Evolutionary conservation across 2,113 vertebrate genomes (phyloP), one percentile per base, ranked within the genome.

Genomic region (Salvelinus namaycush): DNA sequence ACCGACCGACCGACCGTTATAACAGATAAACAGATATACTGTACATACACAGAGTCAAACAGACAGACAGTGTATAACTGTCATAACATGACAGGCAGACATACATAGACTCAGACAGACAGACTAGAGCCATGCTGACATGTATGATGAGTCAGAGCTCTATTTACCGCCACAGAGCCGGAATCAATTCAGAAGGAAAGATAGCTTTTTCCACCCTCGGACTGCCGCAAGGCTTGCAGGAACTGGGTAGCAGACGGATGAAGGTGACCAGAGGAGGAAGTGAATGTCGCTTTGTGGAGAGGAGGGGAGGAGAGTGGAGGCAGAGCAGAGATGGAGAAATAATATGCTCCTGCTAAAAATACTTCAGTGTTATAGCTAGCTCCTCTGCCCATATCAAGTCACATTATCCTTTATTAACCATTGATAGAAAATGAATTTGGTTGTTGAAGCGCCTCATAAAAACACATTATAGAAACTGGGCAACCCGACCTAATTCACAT

Each of bases 241-340:
- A 70, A 44, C n/a, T 70, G 68, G 68, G 68, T 48, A 48, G 68
- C 39, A 70, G 68, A 34, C 66, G 14, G 27, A 34, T 68, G 29
- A 68, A 34, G 68, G 68, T 48, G 34, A 48, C 31, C 9, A 18
- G 24, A 65, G n/a, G 62, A 69, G 20, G 68, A 44, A 48, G 68
- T 24, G 18, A 18, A 48, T 70, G 34, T 8, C 39, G 20, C 68
- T 22, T 18, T n/a, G 14, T 70, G 68, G 3, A 2, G 57, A 18
- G 20, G 34, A 6, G 34, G 34, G 4, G 65, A 18, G 34, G 16
- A 18, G 13, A 18, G 66, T 18, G 14, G 14, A 34, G 66, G 12
- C 66, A 31, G 65, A 31, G 27, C 65, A 67, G 27, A 67, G 65
- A 67, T 5, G 14, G 26, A 67, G 57, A 13, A 67, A 29, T 13